phyloP scores from a whole-genome alignment of 2,797 vertebrate species.

The Hippocampus kuda region DNA sequence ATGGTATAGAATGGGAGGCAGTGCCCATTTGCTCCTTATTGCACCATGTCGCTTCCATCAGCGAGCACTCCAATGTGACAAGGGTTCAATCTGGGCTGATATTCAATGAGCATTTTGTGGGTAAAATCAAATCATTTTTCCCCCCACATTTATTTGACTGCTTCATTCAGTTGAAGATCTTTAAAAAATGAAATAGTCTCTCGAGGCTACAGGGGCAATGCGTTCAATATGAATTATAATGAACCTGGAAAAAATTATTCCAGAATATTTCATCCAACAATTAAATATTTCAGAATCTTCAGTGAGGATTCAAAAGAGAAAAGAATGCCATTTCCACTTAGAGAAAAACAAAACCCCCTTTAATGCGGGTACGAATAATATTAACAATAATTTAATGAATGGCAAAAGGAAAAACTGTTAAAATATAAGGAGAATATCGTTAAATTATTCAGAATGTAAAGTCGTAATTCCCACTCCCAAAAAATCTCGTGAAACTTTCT shows the following conservation, averaged over 20 bases:
- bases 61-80: not conserved
- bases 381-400: not conserved
- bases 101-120: not conserved
- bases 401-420: not conserved
- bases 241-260: not conserved
- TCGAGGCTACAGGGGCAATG: not conserved
- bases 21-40: not conserved
- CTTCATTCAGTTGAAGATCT: not conserved
- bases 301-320: not conserved
- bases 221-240: not conserved
- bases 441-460: not conserved
- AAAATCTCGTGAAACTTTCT: too few relatives aligned
- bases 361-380: not conserved
- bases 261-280: too few relatives aligned
- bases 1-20: not conserved
- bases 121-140: not conserved
- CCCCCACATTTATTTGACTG: not conserved
- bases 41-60: not conserved
- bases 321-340: not conserved
- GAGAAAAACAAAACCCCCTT: not conserved
- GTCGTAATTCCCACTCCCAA: too few relatives aligned
- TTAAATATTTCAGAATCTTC: not conserved
- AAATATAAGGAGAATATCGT: too few relatives aligned
- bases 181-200: not conserved
- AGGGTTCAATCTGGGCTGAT: not conserved